These are phyloP conservation scores for Cecidostiba fungosa DNA, from an alignment of 2,888 invertebrate species.

Conservation along the genomic window DNA sequence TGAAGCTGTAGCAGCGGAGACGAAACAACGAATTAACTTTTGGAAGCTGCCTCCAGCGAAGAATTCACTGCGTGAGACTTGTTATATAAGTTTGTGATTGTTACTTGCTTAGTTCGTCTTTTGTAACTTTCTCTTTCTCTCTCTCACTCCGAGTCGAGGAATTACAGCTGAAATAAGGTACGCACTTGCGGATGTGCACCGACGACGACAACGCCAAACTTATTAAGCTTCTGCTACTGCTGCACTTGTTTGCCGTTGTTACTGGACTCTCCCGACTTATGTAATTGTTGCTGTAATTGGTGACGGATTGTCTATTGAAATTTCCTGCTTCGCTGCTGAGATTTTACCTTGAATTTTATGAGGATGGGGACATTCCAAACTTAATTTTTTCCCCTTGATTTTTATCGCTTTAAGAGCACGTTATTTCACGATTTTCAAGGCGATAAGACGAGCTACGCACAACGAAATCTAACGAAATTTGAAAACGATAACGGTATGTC, in stretches of 20 bases:
- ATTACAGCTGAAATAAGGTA: conserved; percentile 54
- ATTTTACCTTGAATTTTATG: not conserved
- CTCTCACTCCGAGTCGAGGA: conserved; percentile 5
- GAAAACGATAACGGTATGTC: too few relatives aligned
- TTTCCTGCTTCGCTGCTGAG: not conserved
- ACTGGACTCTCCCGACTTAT: not conserved
- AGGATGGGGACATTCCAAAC: not conserved
- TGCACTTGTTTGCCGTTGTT: conserved; percentile 6
- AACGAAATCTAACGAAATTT: not conserved
- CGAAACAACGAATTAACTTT: conserved; percentile 61
- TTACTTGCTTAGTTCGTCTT: conserved; percentile 57
- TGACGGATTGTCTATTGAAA: not conserved
- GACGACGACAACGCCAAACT: not conserved
- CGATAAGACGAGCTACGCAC: not conserved
- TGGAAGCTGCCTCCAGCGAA: conserved; percentile 35
- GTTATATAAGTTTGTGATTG: conserved; percentile 60
- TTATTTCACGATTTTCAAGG: too few relatives aligned
- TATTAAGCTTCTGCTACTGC: conserved; percentile 8
- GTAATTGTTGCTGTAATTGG: conserved; percentile 13
- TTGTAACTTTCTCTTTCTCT: conserved; percentile 45
- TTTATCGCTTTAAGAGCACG: too few relatives aligned
- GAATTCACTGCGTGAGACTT: conserved; percentile 47
- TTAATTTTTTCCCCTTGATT: too few relatives aligned
- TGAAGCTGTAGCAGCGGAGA: conserved; percentile 47
- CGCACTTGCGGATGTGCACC: not conserved